Percentiles rank a stretch among this genome's conserved stretches.
Evolutionary conservation across 1,140 invertebrate species (phyloP).

Genomic region (Panagrolaimus sp.): DNA sequence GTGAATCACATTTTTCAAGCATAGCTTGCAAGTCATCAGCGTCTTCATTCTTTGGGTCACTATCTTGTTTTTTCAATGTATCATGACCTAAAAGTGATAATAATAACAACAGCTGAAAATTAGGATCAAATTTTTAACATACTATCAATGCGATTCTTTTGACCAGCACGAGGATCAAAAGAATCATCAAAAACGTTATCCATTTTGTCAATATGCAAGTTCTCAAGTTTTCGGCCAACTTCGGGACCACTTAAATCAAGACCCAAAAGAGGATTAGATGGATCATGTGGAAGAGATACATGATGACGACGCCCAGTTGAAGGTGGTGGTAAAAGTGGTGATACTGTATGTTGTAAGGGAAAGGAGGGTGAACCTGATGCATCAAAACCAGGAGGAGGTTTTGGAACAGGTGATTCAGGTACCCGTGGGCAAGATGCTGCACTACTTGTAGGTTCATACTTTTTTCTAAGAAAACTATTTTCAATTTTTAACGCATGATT

Average conservation of each 20-base stretch:
- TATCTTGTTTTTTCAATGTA: too few relatives aligned
- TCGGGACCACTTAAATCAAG: conserved; percentile 14
- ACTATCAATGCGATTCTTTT: conserved; percentile 22
- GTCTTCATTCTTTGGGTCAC: not conserved
- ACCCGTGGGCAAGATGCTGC: conserved; percentile 16
- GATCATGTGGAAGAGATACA: conserved; percentile 26
- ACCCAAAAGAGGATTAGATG: conserved; percentile 9
- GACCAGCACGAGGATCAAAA: conserved; percentile 46
- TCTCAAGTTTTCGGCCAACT: conserved; percentile 25
- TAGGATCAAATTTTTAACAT: not conserved
- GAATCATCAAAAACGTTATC: conserved; percentile 49
- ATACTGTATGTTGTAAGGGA: not conserved
- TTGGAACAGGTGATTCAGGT: conserved; percentile 42
- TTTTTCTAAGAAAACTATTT: conserved; percentile 13
- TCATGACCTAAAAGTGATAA: too few relatives aligned
- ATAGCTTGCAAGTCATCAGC: conserved; percentile 2
- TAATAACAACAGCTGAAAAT: too few relatives aligned
- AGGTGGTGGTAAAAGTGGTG: conserved; percentile 23
- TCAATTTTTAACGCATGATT: conserved; percentile 26
- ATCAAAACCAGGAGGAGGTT: conserved; percentile 30
- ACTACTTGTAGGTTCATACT: not conserved
- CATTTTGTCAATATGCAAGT: conserved; percentile 23
- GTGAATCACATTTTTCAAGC: not conserved
- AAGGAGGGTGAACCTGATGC: not conserved
- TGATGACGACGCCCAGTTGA: conserved; percentile 24